A percentile compares a stretch with the other conserved stretches of the same genome.
These are phyloP conservation scores for Theretra japonica DNA, from an alignment of 2,888 invertebrate species.

Conservation along the genomic window DNA sequence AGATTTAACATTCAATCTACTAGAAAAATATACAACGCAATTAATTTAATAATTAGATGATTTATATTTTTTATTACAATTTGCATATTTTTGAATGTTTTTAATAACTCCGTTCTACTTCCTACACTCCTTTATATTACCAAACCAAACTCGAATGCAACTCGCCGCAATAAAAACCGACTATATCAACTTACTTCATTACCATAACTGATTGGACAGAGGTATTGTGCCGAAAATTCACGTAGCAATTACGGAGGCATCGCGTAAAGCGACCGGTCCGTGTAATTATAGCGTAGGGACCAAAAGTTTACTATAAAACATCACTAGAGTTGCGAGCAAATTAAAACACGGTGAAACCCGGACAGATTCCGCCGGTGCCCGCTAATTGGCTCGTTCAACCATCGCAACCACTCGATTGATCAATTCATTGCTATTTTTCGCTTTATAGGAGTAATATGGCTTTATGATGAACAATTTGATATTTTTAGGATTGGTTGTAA, in stretches of 20 bases:
- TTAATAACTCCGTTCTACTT: too few species aligned
- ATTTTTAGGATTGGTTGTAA: too few species aligned
- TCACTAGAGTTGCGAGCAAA: slow-evolving; percentile 48
- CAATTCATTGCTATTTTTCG: slow-evolving; percentile 28
- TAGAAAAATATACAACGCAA: too few species aligned
- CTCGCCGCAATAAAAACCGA: slow-evolving; percentile 31
- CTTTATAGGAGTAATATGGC: background rate
- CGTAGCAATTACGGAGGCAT: slow-evolving; percentile 43
- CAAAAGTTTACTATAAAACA: slow-evolving; percentile 62
- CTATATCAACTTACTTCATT: slow-evolving; percentile 66
- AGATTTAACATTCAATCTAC: too few species aligned
- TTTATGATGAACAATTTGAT: background rate
- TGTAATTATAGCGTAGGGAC: slow-evolving; percentile 63
- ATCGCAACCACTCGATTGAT: slow-evolving; percentile 28
- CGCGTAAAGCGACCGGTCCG: slow-evolving; percentile 42
- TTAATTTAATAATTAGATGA: too few species aligned
- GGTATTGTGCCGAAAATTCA: slow-evolving; percentile 41
- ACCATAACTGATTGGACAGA: slow-evolving; percentile 76
- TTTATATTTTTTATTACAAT: too few species aligned
- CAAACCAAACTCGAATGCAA: too few species aligned
- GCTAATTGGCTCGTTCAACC: slow-evolving; percentile 63
- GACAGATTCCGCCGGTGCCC: slow-evolving; percentile 66
- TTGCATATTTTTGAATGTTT: too few species aligned
- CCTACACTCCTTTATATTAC: too few species aligned
- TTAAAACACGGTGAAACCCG: slow-evolving; percentile 58